Evolutionary conservation across 2,888 invertebrate genomes (phyloP), one percentile per base, ranked within the genome.

Genomic region (Catocala fraxini): DNA sequence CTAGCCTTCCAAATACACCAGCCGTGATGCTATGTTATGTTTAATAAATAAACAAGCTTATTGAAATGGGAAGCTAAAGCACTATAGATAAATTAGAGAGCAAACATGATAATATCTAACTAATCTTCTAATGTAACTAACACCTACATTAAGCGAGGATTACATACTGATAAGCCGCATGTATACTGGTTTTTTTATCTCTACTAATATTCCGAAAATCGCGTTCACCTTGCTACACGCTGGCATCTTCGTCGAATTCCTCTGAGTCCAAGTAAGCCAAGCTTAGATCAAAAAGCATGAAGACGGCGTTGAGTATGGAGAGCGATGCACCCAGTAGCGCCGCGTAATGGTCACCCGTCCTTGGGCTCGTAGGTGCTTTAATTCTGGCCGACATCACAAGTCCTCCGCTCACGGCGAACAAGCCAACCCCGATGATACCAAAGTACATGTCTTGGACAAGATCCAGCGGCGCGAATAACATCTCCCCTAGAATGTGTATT

Each of bases 381-480:
- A 83, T 59, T 58, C 93, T 83, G 25, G 85, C 79, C 0, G 87
- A 76, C 11, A 93, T 72, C 11, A 91, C 73, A 63, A 92, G 62
- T 6, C 90, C 89, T 1, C 93, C 93, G 72, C 89, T 85, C 15
- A 87, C 77, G 9, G 87, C 75, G 78, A 91, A 93, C 65, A 94
- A 74, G 5, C 71, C 83, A 33, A 89, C 80, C 42, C 93, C 93
- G 41, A 93, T 73, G 47, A 91, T 82, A 39, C 91, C 90, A 78
- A 86, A 93, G 84, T 86, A 93, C 85, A 93, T 91, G 75, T 94
- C 93, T 81, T 93, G 93, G 35, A 93, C 89, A 62, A 94, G 87
- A 72, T 94, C 93, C 81, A 94, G 77, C 33, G 92, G 93, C 54
- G 91, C 89, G 75, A 91, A 89, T 68, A 92, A 77, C 84, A 92